Evolutionary conservation across 2,113 vertebrate genomes (phyloP).

Genomic region (Raja brachyura): DNA sequence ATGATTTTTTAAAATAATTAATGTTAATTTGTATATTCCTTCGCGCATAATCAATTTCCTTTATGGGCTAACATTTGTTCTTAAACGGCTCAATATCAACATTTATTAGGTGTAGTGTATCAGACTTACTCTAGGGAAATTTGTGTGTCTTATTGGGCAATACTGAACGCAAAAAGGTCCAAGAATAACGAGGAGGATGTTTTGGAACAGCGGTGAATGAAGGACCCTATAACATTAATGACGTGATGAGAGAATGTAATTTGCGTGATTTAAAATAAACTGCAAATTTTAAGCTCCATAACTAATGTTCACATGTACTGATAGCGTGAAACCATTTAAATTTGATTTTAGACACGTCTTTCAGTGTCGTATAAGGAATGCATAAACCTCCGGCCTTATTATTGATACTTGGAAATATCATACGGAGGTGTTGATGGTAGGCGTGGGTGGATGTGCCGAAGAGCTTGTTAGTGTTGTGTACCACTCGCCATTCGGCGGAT

Average conservation of each 20-base stretch:
- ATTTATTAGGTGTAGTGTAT: no score
- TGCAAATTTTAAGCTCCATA: not conserved
- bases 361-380: not conserved
- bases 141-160: not conserved
- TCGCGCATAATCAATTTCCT: not conserved
- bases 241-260: not conserved
- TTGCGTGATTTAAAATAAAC: not conserved
- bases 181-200: not conserved
- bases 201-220: not conserved
- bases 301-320: not conserved
- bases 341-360: not conserved
- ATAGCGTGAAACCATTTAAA: not conserved
- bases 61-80: not conserved
- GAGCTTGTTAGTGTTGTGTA: no score
- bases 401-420: no score
- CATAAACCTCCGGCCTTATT: no score
- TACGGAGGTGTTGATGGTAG: no score
- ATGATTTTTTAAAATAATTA: not conserved
- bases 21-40: not conserved
- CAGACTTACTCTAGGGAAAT: not conserved
- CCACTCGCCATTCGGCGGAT: not conserved
- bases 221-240: not conserved
- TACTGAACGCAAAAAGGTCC: not conserved
- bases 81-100: no score
- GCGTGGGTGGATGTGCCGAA: no score